phyloP scores from a whole-genome alignment of 2,888 invertebrate genomes.

The Amorpha juglandis region DNA sequence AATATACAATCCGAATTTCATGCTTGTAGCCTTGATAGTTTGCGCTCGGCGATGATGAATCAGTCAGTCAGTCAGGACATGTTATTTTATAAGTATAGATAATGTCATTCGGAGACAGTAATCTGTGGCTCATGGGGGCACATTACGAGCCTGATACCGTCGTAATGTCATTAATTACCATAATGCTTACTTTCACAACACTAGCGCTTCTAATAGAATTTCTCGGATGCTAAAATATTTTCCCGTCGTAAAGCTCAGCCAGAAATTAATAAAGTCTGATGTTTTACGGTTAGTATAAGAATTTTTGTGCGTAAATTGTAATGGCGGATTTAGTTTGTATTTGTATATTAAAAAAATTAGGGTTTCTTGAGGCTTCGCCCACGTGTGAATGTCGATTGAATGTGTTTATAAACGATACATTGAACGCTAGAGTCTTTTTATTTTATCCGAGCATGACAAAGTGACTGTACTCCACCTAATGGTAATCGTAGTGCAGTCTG shows the following conservation, averaged over 20 bases:
- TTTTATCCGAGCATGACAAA: too few relatives aligned
- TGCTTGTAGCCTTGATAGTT: too few relatives aligned
- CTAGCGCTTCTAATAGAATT: conserved; percentile 3
- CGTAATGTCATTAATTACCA: conserved; percentile 3
- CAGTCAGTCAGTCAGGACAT: too few relatives aligned
- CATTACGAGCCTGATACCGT: not conserved
- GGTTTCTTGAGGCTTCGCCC: too few relatives aligned
- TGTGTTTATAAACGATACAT: too few relatives aligned
- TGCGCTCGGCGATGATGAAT: too few relatives aligned
- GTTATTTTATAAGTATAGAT: not conserved
- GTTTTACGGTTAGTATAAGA: not conserved
- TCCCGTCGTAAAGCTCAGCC: not conserved
- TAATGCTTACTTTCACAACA: conserved; percentile 15
- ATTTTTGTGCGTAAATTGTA: not conserved
- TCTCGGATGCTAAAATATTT: conserved; percentile 13
- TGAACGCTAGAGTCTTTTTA: too few relatives aligned
- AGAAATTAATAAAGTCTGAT: not conserved
- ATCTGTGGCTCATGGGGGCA: not conserved
- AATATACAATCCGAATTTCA: too few relatives aligned
- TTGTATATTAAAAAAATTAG: not conserved
- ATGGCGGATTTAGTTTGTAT: not conserved
- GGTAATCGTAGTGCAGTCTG: too few relatives aligned
- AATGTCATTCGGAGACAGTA: not conserved
- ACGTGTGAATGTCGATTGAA: too few relatives aligned
- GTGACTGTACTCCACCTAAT: too few relatives aligned